Evolutionary conservation across 2,797 vertebrate species (phyloP).

Genomic region (Eurystomus glaucurus): DNA sequence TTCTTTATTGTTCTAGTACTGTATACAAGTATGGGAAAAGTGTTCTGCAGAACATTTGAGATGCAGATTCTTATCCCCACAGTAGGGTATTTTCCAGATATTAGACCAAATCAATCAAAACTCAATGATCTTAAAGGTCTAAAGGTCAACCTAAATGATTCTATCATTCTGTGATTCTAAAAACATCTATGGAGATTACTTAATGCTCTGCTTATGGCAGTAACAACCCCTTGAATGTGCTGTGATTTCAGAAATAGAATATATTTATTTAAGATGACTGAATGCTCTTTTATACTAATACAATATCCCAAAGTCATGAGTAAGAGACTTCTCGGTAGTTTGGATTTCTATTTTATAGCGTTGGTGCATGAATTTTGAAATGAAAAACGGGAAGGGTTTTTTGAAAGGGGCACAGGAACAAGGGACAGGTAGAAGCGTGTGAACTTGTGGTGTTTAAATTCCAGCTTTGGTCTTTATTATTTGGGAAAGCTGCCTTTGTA

Average conservation of each 20-base stretch:
- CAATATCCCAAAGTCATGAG: slow-evolving; percentile 70
- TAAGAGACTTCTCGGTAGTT: slow-evolving; percentile 67
- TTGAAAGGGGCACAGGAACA: slow-evolving; percentile 52
- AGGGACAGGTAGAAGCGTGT: slow-evolving; percentile 34
- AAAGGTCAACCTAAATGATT: not conserved
- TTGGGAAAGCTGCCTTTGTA: slow-evolving; percentile 51
- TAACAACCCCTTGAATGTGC: slow-evolving; percentile 76
- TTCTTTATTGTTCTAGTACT: slow-evolving; percentile 83
- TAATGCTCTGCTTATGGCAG: slow-evolving; percentile 72
- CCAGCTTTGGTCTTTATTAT: not conserved
- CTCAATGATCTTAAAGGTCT: slow-evolving; percentile 1
- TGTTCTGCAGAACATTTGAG: slow-evolving; percentile 78
- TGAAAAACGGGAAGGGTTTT: not conserved
- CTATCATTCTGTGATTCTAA: slow-evolving; percentile 37
- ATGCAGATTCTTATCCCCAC: slow-evolving; percentile 80
- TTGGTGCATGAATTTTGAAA: slow-evolving; percentile 59
- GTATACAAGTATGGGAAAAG: slow-evolving; percentile 75
- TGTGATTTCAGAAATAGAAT: slow-evolving; percentile 81
- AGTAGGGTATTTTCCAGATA: slow-evolving; percentile 73
- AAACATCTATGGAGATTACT: slow-evolving; percentile 64
- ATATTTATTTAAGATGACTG: slow-evolving; percentile 83
- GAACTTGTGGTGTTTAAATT: slow-evolving; percentile 26
- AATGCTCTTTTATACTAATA: slow-evolving; percentile 81
- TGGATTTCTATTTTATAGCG: slow-evolving; percentile 56
- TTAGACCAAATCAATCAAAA: slow-evolving; percentile 78